Evolutionary conservation across 2,113 vertebrate genomes (phyloP), one percentile per base, ranked within the genome.

Genomic region (Dicerorhinus sumatrensis): DNA sequence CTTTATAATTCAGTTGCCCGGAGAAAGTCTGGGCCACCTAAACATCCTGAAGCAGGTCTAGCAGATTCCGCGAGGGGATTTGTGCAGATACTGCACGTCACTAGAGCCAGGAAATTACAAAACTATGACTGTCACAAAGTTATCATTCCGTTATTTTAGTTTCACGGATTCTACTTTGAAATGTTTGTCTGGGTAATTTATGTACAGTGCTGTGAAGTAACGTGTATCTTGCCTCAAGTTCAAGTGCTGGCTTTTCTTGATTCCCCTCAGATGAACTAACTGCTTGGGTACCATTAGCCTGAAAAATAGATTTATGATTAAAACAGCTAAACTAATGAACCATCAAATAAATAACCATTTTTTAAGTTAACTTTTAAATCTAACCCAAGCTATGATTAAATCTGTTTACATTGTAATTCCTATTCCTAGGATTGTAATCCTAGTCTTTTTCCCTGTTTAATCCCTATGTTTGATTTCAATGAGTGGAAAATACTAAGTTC

Each of bases 341-440:
- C 31, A 69, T 67, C 77, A 96, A 72, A 90, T 20, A 96, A 92
- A 73, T 51, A 65, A 17, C 10, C 27, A 82, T 67, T 65, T 75
- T 95, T 83, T 54, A n/a, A 77, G 46, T 72, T 91, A 86, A 86
- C 29, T 54, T 94, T 96, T 65, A 86, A 93, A 79, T 79, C 54
- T 82, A 93, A 95, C 31, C 48, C 42, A 83, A 65, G 48, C 18
- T 92, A 51, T 70, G 6, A 56, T 56, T 88, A 86, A 69, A 70
- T 65, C 33, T 77, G 29, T 88, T 80, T 82, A 46, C n/a, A 63
- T 77, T 73, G 13, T 72, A 87, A 82, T 96, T 96, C 46, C 29
- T 94, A 11, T 72, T 80, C 65, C 83, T 91, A 91, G 25, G 20
- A 93, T 77, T 90, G 82, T 86, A 77, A 75, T 76, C 36, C 67